Evolutionary conservation across 1,140 invertebrate genomes (phyloP), one percentile per base, ranked within the genome.

Genomic region (Platorchestia sp.): DNA sequence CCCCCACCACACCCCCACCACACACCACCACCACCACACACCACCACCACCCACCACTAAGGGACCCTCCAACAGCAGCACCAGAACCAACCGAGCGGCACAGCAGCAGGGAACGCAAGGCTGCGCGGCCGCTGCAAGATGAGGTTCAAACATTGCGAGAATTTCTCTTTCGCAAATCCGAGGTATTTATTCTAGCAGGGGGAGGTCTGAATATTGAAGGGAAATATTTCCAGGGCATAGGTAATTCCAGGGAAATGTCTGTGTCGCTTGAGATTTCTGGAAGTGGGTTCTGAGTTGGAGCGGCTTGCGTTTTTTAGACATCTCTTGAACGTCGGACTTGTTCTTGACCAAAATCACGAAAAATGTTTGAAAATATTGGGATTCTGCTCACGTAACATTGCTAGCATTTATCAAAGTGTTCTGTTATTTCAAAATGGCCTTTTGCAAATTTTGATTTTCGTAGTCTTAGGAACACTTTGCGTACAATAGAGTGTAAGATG

Each of bases 151-250:
- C 41, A 93, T 47, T 93, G 36, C 40, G 45, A 47, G 91, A 93
- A 45, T 93, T 93, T 93, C 44, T n/a, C 91, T 42, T 19, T 45
- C 45, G 47, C 45, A 93, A 93, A 93, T 93, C 45, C 7, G 43
- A 93, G 45, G 43, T 93, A 45, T 93, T 93, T 93, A 93, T 93
- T 45, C 91, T 93, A 47, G 43, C 43, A 36, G 41, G 3, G 91
- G 91, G 44, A 93, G 43, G 45, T 93, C 40, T 93, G 44, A 93
- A 93, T 89, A 89, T 93, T 93, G 91, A 27, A 45, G 44, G 91
- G 45, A 93, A 93, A 93, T 93, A 41, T 93, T 93, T 44, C 47
- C 40, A 22, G 27, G 87, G 87, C 87, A 42, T 89, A 3, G 87
- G 42, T 89, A 89, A 89, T 89, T 41, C 43, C 36, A 42, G 0